Evolutionary conservation across 2,888 invertebrate species (phyloP), one percentile per base, ranked within the genome.

Genomic region (Napeogenes sylphis): DNA sequence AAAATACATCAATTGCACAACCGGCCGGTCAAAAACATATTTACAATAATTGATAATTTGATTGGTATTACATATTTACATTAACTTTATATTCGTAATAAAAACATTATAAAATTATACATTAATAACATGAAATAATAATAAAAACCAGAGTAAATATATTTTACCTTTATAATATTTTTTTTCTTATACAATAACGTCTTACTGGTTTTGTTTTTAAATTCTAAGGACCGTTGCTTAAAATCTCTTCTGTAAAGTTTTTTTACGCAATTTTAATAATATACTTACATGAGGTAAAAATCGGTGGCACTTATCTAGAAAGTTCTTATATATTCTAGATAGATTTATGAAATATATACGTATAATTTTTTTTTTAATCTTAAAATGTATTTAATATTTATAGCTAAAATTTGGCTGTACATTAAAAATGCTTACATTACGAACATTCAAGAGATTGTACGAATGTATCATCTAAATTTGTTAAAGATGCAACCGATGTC

Each of bases 361-460:
- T 33, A 21, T 47, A 30, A 51, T 56, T 46, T 57, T 30, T 56
- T 64, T 64, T 30, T 30, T 5, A 6, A 21, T 21, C 21, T 21
- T 21, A 21, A 21, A 21, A 21, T 21, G 4, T 12, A 47, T 14
- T 4, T 5, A 56, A 21, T 56, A 12, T 51, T 58, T 53, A 53
- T 42, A 51, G 10, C 6, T 47, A 54, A 45, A 54, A 56, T 69
- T 65, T 69, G 60, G 66, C 57, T 68, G 55, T 46, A 73, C 70
- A 58, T 70, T 71, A 68, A 75, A 63, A 66, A 59, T 55, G 60
- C 59, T 42, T 62, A 75, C 72, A 56, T 53, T 55, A 62, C 46
- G 63, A 87, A 74, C 87, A 90, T 73, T 88, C 84, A 69, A 90
- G 84, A 55, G 86, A 84, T 66, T 84, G 85, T 68, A 80, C 70